Conservation (phyloP, 2,113 vertebrate genomes). For the Plectropomus leopardus region DNA sequence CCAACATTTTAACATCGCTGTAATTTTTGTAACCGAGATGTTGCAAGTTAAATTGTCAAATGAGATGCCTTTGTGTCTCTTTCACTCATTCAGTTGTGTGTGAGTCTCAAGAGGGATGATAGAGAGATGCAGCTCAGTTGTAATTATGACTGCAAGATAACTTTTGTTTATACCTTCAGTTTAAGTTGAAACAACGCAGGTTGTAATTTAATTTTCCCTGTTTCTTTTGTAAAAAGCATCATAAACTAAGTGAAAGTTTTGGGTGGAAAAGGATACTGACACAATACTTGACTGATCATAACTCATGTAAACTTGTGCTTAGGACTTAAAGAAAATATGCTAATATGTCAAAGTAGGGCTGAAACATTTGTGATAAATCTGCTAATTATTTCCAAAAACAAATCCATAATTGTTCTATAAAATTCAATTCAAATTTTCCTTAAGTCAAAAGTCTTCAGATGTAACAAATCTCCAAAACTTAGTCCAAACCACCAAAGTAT, state of each 20-base stretch:
- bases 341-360: neutral
- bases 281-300: neutral
- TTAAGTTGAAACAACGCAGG: neutral
- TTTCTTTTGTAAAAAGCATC: neutral
- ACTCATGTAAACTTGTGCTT: neutral
- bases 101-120: neutral
- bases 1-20: neutral
- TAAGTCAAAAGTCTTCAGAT: neutral
- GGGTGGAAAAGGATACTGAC: neutral
- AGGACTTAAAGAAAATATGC: neutral
- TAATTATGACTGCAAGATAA: conserved; percentile 19
- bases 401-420: neutral
- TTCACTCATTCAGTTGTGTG: neutral
- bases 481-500: neutral
- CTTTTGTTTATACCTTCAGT: conserved; percentile 12
- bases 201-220: neutral
- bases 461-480: neutral
- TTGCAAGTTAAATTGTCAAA: neutral
- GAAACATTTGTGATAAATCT: neutral
- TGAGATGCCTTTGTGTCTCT: neutral
- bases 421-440: neutral
- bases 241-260: neutral
- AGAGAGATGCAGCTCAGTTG: neutral
- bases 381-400: neutral
- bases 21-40: conserved; percentile 31